A percentile compares a stretch with the other conserved stretches of the same genome.
phyloP scores from a whole-genome alignment of 2,113 vertebrate species.

The Eublepharis macularius region DNA sequence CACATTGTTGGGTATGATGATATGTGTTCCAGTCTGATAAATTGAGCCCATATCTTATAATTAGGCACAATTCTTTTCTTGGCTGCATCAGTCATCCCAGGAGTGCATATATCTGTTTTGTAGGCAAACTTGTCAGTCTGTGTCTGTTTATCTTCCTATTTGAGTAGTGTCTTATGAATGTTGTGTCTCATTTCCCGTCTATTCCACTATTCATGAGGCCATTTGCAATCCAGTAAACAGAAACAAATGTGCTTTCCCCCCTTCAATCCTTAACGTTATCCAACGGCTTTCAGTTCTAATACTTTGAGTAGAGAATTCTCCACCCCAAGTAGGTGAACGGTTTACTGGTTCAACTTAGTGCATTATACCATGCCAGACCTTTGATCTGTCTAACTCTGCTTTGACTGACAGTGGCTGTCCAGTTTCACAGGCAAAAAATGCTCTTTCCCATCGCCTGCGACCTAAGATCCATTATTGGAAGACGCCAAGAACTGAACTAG shows the following conservation, averaged over 20 bases:
- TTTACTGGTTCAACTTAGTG: too few species aligned
- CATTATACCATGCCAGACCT: too few species aligned
- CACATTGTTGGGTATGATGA: neutral
- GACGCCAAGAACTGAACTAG: too few species aligned
- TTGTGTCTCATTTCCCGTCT: neutral
- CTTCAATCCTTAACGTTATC: neutral
- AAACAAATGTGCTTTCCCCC: neutral
- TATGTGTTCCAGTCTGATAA: neutral
- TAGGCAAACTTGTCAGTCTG: accelerated
- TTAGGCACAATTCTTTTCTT: slow-evolving; percentile 6
- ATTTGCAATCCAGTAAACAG: neutral
- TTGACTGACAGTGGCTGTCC: too few species aligned
- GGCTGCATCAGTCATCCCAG: neutral
- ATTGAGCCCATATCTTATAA: accelerated
- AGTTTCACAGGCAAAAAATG: too few species aligned
- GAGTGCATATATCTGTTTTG: accelerated
- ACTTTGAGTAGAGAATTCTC: neutral
- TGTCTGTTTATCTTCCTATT: neutral
- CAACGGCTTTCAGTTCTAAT: neutral
- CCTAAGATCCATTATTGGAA: too few species aligned
- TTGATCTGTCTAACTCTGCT: too few species aligned
- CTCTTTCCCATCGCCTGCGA: too few species aligned
- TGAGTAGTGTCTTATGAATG: neutral
- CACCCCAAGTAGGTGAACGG: neutral
- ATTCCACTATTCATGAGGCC: neutral